Evolutionary conservation across 2,888 invertebrate genomes (phyloP), one percentile per base, ranked within the genome.

Genomic region (Mesoligia furuncula): DNA sequence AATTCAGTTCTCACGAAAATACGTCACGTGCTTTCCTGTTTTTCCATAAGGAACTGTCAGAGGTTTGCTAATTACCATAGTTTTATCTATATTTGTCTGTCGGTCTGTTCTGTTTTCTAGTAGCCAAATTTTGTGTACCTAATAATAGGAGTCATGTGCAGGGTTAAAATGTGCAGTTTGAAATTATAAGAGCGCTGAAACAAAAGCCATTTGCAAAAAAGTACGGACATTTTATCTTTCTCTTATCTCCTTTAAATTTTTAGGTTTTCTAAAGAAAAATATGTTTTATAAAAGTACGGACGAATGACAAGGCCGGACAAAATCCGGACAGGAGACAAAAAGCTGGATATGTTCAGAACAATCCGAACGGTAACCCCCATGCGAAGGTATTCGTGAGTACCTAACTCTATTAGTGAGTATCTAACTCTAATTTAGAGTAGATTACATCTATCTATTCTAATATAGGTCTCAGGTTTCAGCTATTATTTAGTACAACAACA

Each of bases 1-100:
- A 57, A 79, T 65, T 59, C 11, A 51, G 75, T 74, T 81, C 51
- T 61, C 57, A 81, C 39, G 48, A 57, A 71, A 74, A 74, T 61
- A 61, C 42, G 17, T 81, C 48, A 74, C 20, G 51, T 45, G 31
- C 31, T 73, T 81, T 74, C 42, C n/a, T n/a, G 31, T 65, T 65
- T 80, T 48, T 80, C 31, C 11, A 7, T 39, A 65, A 36, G 13
- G 54, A 66, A n/a, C 42, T 24, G 27, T 13, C 24, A 66, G 54
- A 74, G 4, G 6, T 39, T 57, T 42, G 17, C 20, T 80, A 13
- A n/a, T 79, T 61, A 51, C 39, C 31, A 51, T 31, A 17, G 0
- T 48, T 39, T 42, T 31, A n/a, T 31, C 2, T 4, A 54, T 4
- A 39, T 20, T n/a, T 39, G 24, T 24, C 4, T 64, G 7, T 24